A percentile compares a stretch with the other conserved stretches of the same genome.
These are phyloP conservation scores for Mesorhabditis spiculigera DNA, from an alignment of 2,888 invertebrate species.

Conservation along the genomic window DNA sequence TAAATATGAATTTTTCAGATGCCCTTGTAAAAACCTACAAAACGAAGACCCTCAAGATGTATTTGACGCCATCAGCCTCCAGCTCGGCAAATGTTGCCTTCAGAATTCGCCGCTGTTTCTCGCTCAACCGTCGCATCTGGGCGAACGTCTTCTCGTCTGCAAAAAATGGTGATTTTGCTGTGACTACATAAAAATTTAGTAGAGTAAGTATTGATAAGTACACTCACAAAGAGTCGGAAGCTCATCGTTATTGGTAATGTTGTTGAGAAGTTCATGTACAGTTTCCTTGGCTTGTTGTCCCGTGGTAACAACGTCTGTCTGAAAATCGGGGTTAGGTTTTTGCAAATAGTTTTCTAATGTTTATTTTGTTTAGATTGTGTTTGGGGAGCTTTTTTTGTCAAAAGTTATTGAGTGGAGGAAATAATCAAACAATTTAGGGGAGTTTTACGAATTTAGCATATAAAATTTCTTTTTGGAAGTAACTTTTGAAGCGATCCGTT, in stretches of 20 bases:
- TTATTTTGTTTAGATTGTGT: too few species aligned
- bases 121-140: slow-evolving; percentile 34
- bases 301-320: too few species aligned
- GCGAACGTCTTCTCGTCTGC: slow-evolving; percentile 32
- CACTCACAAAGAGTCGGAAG: background rate
- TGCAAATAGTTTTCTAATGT: too few species aligned
- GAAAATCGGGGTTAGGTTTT: too few species aligned
- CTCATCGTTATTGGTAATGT: background rate
- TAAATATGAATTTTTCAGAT: background rate
- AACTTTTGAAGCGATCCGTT: too few species aligned
- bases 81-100: slow-evolving; percentile 37
- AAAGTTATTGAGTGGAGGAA: too few species aligned
- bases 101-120: slow-evolving; percentile 33
- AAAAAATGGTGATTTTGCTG: background rate
- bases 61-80: slow-evolving; percentile 31
- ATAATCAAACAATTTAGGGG: too few species aligned
- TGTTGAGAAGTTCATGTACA: background rate
- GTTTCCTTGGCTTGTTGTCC: background rate
- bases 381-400: too few species aligned
- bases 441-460: too few species aligned
- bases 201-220: background rate
- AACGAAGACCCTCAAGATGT: slow-evolving; percentile 39
- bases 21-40: slow-evolving; percentile 16
- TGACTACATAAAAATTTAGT: background rate
- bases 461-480: too few species aligned